Conservation (phyloP, 2,888 invertebrate species). For the Eristalis pertinax region DNA sequence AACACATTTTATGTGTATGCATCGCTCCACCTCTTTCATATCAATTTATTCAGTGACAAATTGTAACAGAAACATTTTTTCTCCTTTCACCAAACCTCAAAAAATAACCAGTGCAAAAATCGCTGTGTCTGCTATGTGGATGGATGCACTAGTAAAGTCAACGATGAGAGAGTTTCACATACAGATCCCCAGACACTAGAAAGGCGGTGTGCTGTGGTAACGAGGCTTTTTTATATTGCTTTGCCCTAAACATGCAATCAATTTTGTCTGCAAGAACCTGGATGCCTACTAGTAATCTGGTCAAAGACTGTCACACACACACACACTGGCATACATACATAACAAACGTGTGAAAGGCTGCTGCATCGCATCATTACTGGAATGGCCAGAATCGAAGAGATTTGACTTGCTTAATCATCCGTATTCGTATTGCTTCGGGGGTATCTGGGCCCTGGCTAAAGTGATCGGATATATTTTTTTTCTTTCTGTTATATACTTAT, state of each 20-base stretch:
- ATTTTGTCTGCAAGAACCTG: slow-evolving; percentile 32
- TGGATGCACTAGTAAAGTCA: not conserved
- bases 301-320: slow-evolving; percentile 17
- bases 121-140: not conserved
- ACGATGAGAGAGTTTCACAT: slow-evolving; percentile 6
- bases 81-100: slow-evolving; percentile 54
- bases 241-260: slow-evolving; percentile 59
- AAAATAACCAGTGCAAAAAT: slow-evolving; percentile 34
- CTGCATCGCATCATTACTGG: slow-evolving; percentile 4
- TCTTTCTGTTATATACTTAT: slow-evolving; percentile 11
- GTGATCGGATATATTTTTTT: slow-evolving; percentile 24
- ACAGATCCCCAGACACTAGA: slow-evolving; percentile 15
- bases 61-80: slow-evolving; percentile 15
- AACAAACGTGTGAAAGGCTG: slow-evolving; percentile 46
- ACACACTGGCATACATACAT: not conserved
- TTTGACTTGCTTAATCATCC: slow-evolving; percentile 44
- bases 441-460: slow-evolving; percentile 29
- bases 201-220: slow-evolving; percentile 16
- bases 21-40: not conserved
- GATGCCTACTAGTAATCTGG: slow-evolving; percentile 38
- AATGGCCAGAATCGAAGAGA: slow-evolving; percentile 35
- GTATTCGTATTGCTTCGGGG: slow-evolving; percentile 16
- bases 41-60: slow-evolving; percentile 8
- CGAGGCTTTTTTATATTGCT: slow-evolving; percentile 27
- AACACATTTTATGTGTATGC: not conserved